Evolutionary conservation across 2,113 vertebrate species (phyloP).

Genomic region (Pitta sordida): DNA sequence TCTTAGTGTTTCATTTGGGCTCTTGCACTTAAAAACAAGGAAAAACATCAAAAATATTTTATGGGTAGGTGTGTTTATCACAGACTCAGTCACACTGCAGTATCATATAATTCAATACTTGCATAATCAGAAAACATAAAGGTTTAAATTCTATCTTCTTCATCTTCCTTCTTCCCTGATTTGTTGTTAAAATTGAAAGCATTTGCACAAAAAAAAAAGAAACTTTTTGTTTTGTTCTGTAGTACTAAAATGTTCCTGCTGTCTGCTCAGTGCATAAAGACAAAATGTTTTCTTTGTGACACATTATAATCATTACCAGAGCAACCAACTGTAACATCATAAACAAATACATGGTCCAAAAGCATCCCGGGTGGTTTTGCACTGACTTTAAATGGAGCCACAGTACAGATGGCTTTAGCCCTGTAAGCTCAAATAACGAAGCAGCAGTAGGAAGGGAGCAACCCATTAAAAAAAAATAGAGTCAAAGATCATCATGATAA

Average conservation of each 20-base stretch:
- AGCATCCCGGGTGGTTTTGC: slow-evolving; percentile 3
- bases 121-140: neutral
- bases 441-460: neutral
- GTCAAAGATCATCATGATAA: neutral
- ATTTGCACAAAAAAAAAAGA: neutral
- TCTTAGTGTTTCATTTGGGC: slow-evolving; percentile 81
- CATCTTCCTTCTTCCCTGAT: neutral
- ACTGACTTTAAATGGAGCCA: slow-evolving; percentile 50
- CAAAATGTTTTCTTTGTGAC: slow-evolving; percentile 58
- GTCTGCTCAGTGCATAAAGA: slow-evolving; percentile 15
- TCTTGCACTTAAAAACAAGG: slow-evolving; percentile 84
- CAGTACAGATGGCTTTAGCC: neutral
- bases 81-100: neutral
- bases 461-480: neutral
- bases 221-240: slow-evolving; percentile 29
- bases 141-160: neutral
- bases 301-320: slow-evolving; percentile 58
- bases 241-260: slow-evolving; percentile 27
- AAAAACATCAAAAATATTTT: neutral
- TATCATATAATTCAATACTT: neutral
- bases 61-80: neutral
- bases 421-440: slow-evolving; percentile 38
- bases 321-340: slow-evolving; percentile 51
- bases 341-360: slow-evolving; percentile 44
- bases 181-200: slow-evolving; percentile 10